Base-by-base conservation (phyloP, 1,140 invertebrate genomes). In the Bradysia coprophila region DNA sequence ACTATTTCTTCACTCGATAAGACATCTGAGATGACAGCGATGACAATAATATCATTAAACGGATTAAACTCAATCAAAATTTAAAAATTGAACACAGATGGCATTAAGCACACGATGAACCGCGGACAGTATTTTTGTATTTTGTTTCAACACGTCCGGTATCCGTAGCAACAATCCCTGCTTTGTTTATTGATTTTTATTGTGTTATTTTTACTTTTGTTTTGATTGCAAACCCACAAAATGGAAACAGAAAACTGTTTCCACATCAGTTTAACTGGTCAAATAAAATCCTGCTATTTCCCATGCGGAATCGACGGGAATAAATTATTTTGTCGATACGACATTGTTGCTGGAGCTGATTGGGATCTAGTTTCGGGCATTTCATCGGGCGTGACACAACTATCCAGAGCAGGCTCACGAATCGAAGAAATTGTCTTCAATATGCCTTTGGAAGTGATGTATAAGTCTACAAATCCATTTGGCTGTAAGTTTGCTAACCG, bases 401-500 rank as follows among this genome's bases (percentile, higher is more conserved):
- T 51, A 38, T 42, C 48, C 13, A 52, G 51, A 6, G 50, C 53
- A 21, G 49, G 51, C 11, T 45, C 41, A 32, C 46, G 48, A 1
- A 43, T 50, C 39, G 54, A 61, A n/a, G 51, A 54, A 32, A 54
- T 62, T 24, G 49, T 59, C 3, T 55, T 64, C 36, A 61, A 59
- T 40, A 56, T 64, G 53, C 62, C 62, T 21, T 50, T 62, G n/a
- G 61, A 63, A 39, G 47, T 55, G 15, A 55, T 56, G 11, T 64
- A 52, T 43, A 57, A 52, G 42, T 59, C 54, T 41, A 62, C 53
- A 21, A 61, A 52, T 45, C 53, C 57, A 11, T 61, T 50, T 45
- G 62, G 62, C 34, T 64, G 61, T 63, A 49, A 48, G 59, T 56
- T 0, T n/a, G 33, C 15, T 33, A 18, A 38, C 8, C 19, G 1